Evolutionary conservation across 2,888 invertebrate genomes (phyloP), one percentile per base, ranked within the genome.

Genomic region (Panzeria rudis): DNA sequence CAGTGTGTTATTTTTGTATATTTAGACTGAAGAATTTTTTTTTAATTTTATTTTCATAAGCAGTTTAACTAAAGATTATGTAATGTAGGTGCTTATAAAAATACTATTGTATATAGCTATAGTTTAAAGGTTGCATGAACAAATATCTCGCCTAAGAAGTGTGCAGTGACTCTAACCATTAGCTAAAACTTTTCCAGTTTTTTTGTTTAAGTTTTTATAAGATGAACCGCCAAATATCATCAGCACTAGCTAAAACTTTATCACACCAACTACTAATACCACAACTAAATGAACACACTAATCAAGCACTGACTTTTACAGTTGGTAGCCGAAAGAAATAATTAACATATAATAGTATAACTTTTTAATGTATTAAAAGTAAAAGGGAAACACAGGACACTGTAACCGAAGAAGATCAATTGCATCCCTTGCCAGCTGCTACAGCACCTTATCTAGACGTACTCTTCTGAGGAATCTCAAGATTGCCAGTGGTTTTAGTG

Each of bases 41-140:
- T 32, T 35, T 9, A 35, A 9, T 59, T 61, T 75, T 56, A 15
- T 64, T 71, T 52, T 59, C 66, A 29, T 76, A 78, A 85, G 78
- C 81, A 78, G 69, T 85, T 81, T 69, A 73, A 64, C 56, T 73
- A n/a, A 64, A 75, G 73, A 82, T 85, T 85, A 85, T 85, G 69
- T 64, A 85, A 85, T 78, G 73, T 68, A 38, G 73, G 17, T 17
- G 6, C 56, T n/a, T 56, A 17, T 77, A 47, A 11, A 59, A 47
- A 35, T 68, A 50, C 23, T 77, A 59, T 47, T 68, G 35, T 38
- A 23, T 44, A 32, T 77, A 44, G 4, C 32, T 44, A 41, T 13
- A 72, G 72, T 61, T 66, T 77, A 81, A 59, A 72, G 76, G 75
- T 71, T 61, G 77, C n/a, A 8, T 20, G 13, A 69, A 69, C 68